Evolutionary conservation across 2,113 vertebrate species (phyloP).

Genomic region (Semicossyphus pulcher): DNA sequence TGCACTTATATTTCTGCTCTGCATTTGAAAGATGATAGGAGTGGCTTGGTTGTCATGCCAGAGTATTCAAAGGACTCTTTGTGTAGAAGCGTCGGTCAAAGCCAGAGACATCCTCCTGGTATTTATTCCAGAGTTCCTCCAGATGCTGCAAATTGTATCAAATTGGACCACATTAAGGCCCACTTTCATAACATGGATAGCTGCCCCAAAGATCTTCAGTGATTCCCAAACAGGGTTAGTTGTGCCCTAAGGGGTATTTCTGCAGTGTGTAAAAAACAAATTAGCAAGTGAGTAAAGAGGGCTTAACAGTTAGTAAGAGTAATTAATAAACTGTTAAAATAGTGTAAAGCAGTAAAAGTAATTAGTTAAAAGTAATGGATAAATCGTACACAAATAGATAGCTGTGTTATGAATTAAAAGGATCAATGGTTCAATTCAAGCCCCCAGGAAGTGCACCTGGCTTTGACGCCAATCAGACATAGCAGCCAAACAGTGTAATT

Average conservation of each 20-base stretch:
- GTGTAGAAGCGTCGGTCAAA: slow-evolving; percentile 67
- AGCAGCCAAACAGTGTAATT: too few relatives aligned
- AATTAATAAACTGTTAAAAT: background rate
- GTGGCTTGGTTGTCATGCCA: slow-evolving; percentile 75
- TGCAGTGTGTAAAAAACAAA: background rate
- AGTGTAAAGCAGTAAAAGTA: background rate
- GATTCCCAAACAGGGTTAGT: slow-evolving; percentile 10
- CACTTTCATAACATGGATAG: slow-evolving; percentile 64
- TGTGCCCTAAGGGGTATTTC: background rate
- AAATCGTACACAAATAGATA: too few relatives aligned
- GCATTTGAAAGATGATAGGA: slow-evolving; percentile 73
- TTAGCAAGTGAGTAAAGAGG: too few relatives aligned
- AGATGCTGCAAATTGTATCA: slow-evolving; percentile 82
- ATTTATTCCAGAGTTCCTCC: slow-evolving; percentile 76
- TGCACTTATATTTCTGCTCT: slow-evolving; percentile 69
- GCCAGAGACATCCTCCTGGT: slow-evolving; percentile 80
- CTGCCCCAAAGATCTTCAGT: slow-evolving; percentile 43
- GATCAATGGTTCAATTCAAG: too few relatives aligned
- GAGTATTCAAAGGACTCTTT: slow-evolving; percentile 79
- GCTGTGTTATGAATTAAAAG: too few relatives aligned
- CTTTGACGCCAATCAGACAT: too few relatives aligned
- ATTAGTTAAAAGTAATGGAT: background rate
- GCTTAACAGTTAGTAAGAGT: background rate
- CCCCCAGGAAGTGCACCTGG: too few relatives aligned
- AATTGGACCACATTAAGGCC: slow-evolving; percentile 68